These are phyloP conservation scores for Drosophila infuscata DNA, from an alignment of 2,888 invertebrate genomes.

Conservation along the genomic window DNA sequence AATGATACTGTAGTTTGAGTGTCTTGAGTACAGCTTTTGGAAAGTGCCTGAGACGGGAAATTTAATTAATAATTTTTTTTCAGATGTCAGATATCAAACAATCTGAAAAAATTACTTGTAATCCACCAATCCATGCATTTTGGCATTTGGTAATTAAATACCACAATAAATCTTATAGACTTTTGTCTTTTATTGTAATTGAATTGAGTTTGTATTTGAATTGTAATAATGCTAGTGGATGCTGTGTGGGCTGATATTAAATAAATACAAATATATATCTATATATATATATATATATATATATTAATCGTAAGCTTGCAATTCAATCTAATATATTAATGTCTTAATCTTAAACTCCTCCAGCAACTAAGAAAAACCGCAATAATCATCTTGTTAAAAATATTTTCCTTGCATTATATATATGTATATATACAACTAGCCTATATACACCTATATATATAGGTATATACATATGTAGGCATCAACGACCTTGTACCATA, in stretches of 20 bases:
- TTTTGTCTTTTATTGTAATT: background rate
- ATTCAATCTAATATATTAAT: too few species aligned
- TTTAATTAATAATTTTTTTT: slow-evolving; percentile 7
- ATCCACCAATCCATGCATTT: background rate
- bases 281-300: too few species aligned
- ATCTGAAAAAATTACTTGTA: background rate
- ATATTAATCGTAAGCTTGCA: too few species aligned
- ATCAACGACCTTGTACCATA: background rate
- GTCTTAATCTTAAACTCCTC: too few species aligned
- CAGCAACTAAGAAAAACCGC: background rate
- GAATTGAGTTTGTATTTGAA: too few species aligned
- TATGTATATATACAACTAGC: background rate
- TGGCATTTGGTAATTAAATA: background rate
- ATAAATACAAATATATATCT: too few species aligned
- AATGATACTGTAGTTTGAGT: slow-evolving; percentile 12
- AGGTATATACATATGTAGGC: background rate
- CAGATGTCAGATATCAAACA: background rate
- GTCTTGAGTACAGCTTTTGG: slow-evolving; percentile 44
- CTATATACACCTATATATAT: background rate
- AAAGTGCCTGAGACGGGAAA: slow-evolving; percentile 36
- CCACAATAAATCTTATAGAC: background rate
- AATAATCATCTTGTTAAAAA: background rate
- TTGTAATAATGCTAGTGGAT: too few species aligned
- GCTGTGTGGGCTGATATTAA: too few species aligned
- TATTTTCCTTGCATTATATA: too few species aligned